A percentile compares a stretch with the other conserved stretches of the same genome.
Evolutionary conservation across 2,113 vertebrate species (phyloP).

Genomic region (Alethe diademata): DNA sequence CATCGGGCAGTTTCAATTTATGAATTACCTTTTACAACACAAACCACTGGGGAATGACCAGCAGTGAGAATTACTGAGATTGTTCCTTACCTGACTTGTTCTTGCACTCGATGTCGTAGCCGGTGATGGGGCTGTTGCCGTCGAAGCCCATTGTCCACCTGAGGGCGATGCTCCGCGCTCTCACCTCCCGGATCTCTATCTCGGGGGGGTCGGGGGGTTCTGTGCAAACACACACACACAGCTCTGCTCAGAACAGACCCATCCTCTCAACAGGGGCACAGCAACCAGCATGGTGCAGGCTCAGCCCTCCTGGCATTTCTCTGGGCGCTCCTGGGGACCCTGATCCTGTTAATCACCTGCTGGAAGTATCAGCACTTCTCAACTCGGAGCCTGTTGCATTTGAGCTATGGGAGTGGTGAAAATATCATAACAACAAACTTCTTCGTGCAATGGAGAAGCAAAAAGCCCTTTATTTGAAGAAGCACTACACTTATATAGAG

Average conservation of each 20-base stretch:
- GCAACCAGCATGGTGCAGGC: background rate
- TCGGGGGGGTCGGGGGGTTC: slow-evolving; percentile 95
- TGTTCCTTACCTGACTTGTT: slow-evolving; percentile 90
- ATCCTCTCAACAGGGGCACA: accelerated
- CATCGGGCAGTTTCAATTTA: background rate
- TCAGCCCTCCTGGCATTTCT: background rate
- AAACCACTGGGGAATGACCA: background rate
- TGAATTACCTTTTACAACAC: background rate
- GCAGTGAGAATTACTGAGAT: background rate
- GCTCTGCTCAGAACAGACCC: background rate
- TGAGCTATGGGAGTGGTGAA: too few relatives aligned
- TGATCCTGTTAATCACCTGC: background rate
- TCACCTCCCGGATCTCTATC: slow-evolving; percentile 95
- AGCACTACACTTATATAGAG: too few relatives aligned
- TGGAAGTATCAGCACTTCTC: background rate
- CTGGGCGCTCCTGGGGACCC: background rate
- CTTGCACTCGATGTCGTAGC: slow-evolving; percentile 98
- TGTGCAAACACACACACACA: slow-evolving; percentile 44
- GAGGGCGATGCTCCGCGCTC: slow-evolving; percentile 93
- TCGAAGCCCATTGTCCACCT: slow-evolving; percentile 99
- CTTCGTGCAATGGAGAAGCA: too few relatives aligned
- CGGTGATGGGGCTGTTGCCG: slow-evolving; percentile 96
- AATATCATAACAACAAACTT: too few relatives aligned
- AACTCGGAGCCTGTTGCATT: background rate
- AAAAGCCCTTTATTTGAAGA: too few relatives aligned